phyloP scores from a whole-genome alignment of 1,140 invertebrate genomes.

The Ridgeia piscesae region DNA sequence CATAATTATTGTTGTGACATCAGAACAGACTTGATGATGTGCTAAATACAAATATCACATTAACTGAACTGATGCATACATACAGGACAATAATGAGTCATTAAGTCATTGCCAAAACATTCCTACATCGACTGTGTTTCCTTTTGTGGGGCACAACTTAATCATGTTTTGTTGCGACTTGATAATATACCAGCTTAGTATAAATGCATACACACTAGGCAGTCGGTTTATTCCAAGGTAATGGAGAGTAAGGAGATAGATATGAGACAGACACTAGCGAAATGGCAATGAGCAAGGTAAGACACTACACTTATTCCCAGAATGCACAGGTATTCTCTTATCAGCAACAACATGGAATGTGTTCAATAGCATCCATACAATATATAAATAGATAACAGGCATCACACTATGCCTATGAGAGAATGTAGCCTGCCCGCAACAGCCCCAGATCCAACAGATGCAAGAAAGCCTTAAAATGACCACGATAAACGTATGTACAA shows the following conservation, averaged over 20 bases:
- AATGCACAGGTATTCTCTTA: not conserved
- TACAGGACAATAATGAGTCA: too few species aligned
- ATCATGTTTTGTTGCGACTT: too few species aligned
- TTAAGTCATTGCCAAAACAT: too few species aligned
- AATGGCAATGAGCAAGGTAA: not conserved
- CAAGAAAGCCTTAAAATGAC: not conserved
- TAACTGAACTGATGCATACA: too few species aligned
- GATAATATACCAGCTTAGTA: too few species aligned
- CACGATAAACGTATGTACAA: not conserved
- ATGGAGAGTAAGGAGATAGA: not conserved
- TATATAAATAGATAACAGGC: not conserved
- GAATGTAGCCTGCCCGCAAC: not conserved
- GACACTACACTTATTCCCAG: not conserved
- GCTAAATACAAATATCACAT: too few species aligned
- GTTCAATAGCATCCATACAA: not conserved
- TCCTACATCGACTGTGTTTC: too few species aligned
- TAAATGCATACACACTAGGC: too few species aligned
- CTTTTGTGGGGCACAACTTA: too few species aligned
- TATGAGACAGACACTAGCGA: not conserved
- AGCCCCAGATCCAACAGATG: not conserved
- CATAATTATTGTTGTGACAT: too few species aligned
- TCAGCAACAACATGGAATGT: constrained; percentile 1
- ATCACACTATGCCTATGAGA: not conserved
- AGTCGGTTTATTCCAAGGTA: not conserved
- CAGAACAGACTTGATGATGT: too few species aligned